Conservation (phyloP, 2,113 vertebrate genomes). For the Spea multiplicata region DNA sequence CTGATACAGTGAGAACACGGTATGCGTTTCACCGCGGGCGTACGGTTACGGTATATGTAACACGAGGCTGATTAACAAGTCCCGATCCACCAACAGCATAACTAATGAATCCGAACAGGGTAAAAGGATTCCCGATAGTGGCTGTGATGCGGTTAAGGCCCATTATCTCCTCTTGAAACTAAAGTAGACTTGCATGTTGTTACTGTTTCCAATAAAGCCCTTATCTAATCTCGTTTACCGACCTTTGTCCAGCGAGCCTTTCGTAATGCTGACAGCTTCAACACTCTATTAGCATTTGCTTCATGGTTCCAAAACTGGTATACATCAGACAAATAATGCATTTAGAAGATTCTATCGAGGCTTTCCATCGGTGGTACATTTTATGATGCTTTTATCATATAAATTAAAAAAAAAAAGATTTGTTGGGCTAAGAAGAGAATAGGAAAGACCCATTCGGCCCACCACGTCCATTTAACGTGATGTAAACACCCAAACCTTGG, state of each 20-base stretch:
- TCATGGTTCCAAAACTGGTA: background rate
- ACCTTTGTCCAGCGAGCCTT: slow-evolving; percentile 9
- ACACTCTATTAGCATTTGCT: background rate
- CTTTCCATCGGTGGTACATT: background rate
- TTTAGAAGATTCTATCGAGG: background rate
- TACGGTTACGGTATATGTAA: slow-evolving; percentile 31
- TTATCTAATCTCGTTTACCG: slow-evolving; percentile 17
- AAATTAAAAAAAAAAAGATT: too few relatives aligned
- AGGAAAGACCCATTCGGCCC: too few relatives aligned
- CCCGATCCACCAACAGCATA: slow-evolving; percentile 22
- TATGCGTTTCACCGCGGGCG: slow-evolving; percentile 23
- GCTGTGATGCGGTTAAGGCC: background rate
- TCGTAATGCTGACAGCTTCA: background rate
- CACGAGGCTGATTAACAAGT: slow-evolving; percentile 34
- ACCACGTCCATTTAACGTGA: too few relatives aligned
- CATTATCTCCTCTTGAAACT: slow-evolving; percentile 29
- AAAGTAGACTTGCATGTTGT: background rate
- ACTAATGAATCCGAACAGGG: slow-evolving; percentile 36
- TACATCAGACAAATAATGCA: background rate
- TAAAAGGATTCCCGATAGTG: slow-evolving; percentile 17
- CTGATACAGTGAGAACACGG: slow-evolving; percentile 1
- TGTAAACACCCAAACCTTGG: too few relatives aligned
- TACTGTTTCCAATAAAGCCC: background rate
- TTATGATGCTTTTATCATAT: background rate
- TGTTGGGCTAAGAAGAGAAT: too few relatives aligned